Base-by-base conservation (phyloP, 1,140 invertebrate species). In the Dinoponera quadriceps region DNA sequence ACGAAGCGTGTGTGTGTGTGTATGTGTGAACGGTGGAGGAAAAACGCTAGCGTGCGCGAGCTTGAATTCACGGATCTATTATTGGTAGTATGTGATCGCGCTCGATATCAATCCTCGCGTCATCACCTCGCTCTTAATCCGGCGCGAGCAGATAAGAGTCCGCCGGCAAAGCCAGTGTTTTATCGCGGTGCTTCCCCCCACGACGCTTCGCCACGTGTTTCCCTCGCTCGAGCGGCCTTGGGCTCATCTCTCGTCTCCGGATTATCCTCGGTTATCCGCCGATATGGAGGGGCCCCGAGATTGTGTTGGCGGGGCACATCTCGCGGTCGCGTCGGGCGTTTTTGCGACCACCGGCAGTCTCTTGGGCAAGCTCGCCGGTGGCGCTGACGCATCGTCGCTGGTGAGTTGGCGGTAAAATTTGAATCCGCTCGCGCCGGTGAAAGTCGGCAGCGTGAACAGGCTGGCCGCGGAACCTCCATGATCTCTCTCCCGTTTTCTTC, bases 311-410 rank as follows among this genome's bases (percentile, higher is more conserved):
- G 83, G 80, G 14, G 82, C 91, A 59, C 66, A 84, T 65, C 83
- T 92, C 59, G 91, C 93, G 2, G 59, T 94, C 2, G 22, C 88
- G 7, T 83, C 92, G 25, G 93, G 93, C 38, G 60, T 92, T 77
- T 92, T 92, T 55, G 92, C 91, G 5, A 92, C 92, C 18, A 62
- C 73, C 14, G 93, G 93, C 11, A 93, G 93, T 81, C 68, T 93
- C 57, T 89, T 93, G 5, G 93, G 92, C 25, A 94, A 94, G 89
- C 75, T 94, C 18, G 90, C 92, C n/a, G 91, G 93, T 14, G 78
- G 57, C 59, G 88, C 89, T 22, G 88, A 84, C 5, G 60, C 83
- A 0, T 63, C 69, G 20, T 85, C 89, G 9, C n/a, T 85, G 80
- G 92, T 93, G 86, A 93, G 86, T 90, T 22, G 29, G 66, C 55